Base-by-base conservation (phyloP, 2,888 invertebrate species). In the Melipona beecheii region DNA sequence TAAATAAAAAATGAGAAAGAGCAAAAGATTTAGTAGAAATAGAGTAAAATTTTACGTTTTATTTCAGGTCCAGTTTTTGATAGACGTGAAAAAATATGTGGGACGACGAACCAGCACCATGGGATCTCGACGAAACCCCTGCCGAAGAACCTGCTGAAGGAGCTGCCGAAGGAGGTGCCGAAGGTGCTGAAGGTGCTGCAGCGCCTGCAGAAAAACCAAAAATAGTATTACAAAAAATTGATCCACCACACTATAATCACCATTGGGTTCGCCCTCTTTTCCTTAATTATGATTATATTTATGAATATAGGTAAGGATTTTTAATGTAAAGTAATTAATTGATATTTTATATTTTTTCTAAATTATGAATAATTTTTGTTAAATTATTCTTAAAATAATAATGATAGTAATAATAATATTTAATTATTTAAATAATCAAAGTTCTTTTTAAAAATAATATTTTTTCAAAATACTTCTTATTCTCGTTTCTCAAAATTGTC, bases 211-310 rank as follows among this genome's bases (percentile, higher is more conserved):
- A 92, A 75, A 94, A 91, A 78, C 83, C 85, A 4, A 87, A 83
- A 65, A 6, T 87, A 19, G 88, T 81, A 75, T 76, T 91, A 68
- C 96, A 96, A 90, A 96, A 97, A 83, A 95, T 96, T 52, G 95
- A 96, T 89, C 96, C 96, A 91, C 96, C 97, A 90, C 95, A 97
- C 77, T 95, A 97, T 87, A 97, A 97, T 95, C 97, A 96, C 93
- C 97, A 98, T 93, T 98, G 98, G 98, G 97, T 97, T 93, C 96
- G 98, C 96, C 98, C 98, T 31, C 96, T 96, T 93, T 97, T 97
- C 95, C 96, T 97, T 65, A 97, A 97, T 93, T 98, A 98, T 95
- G 96, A 95, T 93, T 98, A 98, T 94, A 95, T 97, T 94, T 97
- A 97, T 95, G 97, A 98, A 94, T 98, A 98, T 95, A 96, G 94